Percentiles rank a stretch among this genome's conserved stretches.
phyloP scores from a whole-genome alignment of 2,888 invertebrate genomes.

The Drosophila aldrichi region DNA sequence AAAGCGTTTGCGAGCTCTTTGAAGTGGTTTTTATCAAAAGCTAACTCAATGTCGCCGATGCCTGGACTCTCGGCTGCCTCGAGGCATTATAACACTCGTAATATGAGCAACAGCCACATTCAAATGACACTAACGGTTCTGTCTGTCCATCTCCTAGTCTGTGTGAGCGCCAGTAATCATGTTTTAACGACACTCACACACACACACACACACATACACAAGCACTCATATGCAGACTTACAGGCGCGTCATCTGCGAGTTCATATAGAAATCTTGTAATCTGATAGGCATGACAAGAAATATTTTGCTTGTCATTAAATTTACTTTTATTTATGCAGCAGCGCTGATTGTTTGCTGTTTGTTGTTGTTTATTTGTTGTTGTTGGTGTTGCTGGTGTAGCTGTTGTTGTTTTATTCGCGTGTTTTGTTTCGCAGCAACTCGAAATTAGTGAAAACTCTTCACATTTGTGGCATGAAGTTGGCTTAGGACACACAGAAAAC shows the following conservation, averaged over 20 bases:
- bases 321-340: slow-evolving; percentile 81
- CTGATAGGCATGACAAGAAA: slow-evolving; percentile 81
- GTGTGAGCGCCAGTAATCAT: slow-evolving; percentile 75
- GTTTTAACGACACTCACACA: slow-evolving; percentile 70
- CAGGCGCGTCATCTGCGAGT: slow-evolving; percentile 68
- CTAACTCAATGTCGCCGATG: slow-evolving; percentile 32
- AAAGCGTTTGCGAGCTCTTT: slow-evolving; percentile 38
- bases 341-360: slow-evolving; percentile 67
- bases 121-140: slow-evolving; percentile 80
- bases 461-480: slow-evolving; percentile 72
- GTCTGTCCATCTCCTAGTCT: slow-evolving; percentile 58
- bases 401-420: slow-evolving; percentile 55
- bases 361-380: slow-evolving; percentile 29
- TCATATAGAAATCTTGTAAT: slow-evolving; percentile 80
- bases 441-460: slow-evolving; percentile 79
- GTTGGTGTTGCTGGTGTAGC: slow-evolving; percentile 5
- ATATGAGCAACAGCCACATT: slow-evolving; percentile 66
- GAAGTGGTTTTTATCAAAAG: slow-evolving; percentile 54
- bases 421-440: slow-evolving; percentile 75
- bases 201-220: slow-evolving; percentile 24
- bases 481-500: slow-evolving; percentile 43
- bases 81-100: slow-evolving; percentile 54
- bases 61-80: slow-evolving; percentile 21
- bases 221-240: slow-evolving; percentile 50
- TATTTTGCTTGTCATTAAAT: slow-evolving; percentile 81